Conservation (phyloP, 2,797 vertebrate species). For the Xenentodon cancila region DNA sequence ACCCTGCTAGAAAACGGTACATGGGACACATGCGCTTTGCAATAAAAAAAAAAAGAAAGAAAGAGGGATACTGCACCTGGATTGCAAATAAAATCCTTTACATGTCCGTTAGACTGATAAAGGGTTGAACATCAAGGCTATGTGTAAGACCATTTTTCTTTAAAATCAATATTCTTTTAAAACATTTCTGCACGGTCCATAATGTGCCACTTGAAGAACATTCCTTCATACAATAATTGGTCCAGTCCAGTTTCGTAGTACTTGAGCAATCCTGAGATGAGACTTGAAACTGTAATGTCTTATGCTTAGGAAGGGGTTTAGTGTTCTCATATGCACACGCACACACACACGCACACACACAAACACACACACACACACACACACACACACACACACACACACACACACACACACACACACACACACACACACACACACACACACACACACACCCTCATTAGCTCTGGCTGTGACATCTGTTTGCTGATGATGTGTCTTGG, state of each 20-base stretch:
- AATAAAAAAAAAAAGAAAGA: constrained; percentile 18
- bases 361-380: constrained; percentile 25
- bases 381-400: constrained; percentile 20
- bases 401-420: constrained; percentile 7
- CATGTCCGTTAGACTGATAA: constrained; percentile 49
- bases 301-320: constrained; percentile 51
- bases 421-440: constrained; percentile 24
- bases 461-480: constrained; percentile 54
- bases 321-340: constrained; percentile 16
- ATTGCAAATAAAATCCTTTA: constrained; percentile 47
- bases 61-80: constrained; percentile 80
- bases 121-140: constrained; percentile 66
- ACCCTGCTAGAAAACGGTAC: constrained; percentile 58
- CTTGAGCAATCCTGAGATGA: constrained; percentile 80
- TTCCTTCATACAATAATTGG: constrained; percentile 60
- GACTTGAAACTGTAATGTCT: constrained; percentile 70
- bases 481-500: constrained; percentile 52
- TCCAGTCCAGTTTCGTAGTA: constrained; percentile 72
- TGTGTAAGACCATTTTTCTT: constrained; percentile 42
- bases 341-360: constrained; percentile 6
- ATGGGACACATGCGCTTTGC: constrained; percentile 23
- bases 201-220: constrained; percentile 61
- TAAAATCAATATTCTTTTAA: background rate
- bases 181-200: constrained; percentile 60
- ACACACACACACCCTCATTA: constrained; percentile 33